Evolutionary conservation across 2,888 invertebrate species (phyloP), one percentile per base, ranked within the genome.

Genomic region (Cataglyphis albicans): DNA sequence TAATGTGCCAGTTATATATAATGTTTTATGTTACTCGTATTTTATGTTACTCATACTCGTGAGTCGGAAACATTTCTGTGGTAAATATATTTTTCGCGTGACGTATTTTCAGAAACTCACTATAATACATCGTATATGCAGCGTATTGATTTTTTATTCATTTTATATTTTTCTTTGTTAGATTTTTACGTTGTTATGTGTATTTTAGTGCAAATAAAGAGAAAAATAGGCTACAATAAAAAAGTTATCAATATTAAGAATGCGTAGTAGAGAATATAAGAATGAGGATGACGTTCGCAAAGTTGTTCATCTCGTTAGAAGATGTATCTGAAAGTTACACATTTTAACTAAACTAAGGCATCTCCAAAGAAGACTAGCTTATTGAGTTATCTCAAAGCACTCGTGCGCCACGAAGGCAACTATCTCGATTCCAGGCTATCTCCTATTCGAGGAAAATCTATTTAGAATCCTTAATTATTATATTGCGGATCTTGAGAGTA

Each of bases 291-390:
- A 70, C 55, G 74, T 83, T 85, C 72, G 57, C 64, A 21, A 70
- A 85, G 74, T 82, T 48, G 32, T 82, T 84, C 78, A 86, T 80
- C 78, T 78, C 64, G 55, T 84, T 86, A 84, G 52, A 73, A 72
- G 52, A 82, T 76, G 67, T 70, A 73, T 48, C 52, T 70, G 63
- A 68, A 73, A 85, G 78, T 80, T 85, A 70, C 73, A 74, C 61
- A 52, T 73, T 55, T 25, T 41, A 41, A 44, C 32, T 41, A 63
- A 59, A 38, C 38, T 67, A 67, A 35, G 18, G 35, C 35, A 52
- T n/a, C n/a, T 52, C 38, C 38, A 67, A 67, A 76, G 75, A 52
- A 76, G 65, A 65, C 38, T 25, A 52, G 65, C 75, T 76, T 52
- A 75, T 55, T 65, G 25, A 76, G 52, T 76, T 76, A 65, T 52